Percentiles rank a stretch among this genome's conserved stretches.
phyloP scores from a whole-genome alignment of 1,140 invertebrate genomes.

The Cyphomyrmex costatus region DNA sequence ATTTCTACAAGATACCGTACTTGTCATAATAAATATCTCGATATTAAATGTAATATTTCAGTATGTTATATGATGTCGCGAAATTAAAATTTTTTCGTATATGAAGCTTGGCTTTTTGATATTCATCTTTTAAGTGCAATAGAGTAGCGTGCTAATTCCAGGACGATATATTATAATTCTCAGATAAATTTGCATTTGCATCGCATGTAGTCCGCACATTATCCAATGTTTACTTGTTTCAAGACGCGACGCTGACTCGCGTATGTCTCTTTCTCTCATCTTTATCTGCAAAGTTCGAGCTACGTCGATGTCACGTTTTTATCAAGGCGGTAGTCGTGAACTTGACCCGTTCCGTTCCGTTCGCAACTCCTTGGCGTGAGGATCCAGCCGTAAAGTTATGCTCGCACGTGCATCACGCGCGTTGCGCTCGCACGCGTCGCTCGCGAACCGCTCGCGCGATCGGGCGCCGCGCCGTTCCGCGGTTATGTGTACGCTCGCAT shows the following conservation, averaged over 20 bases:
- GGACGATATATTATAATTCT: neutral
- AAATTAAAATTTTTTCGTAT: neutral
- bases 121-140: neutral
- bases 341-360: conserved; percentile 7
- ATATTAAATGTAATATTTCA: neutral
- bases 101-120: neutral
- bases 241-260: neutral
- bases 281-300: neutral
- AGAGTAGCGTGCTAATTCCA: neutral
- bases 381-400: neutral
- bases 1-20: neutral
- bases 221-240: conserved; percentile 1
- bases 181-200: neutral
- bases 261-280: neutral
- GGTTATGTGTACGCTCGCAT: neutral
- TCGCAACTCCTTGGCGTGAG: neutral
- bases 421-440: conserved; percentile 14
- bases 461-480: neutral
- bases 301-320: conserved; percentile 11
- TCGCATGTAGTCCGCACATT: neutral
- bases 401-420: conserved; percentile 15
- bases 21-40: neutral
- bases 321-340: conserved; percentile 24
- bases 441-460: neutral
- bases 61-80: neutral